These are phyloP conservation scores for Cryptus armator DNA, from an alignment of 2,888 invertebrate species.

Conservation along the genomic window DNA sequence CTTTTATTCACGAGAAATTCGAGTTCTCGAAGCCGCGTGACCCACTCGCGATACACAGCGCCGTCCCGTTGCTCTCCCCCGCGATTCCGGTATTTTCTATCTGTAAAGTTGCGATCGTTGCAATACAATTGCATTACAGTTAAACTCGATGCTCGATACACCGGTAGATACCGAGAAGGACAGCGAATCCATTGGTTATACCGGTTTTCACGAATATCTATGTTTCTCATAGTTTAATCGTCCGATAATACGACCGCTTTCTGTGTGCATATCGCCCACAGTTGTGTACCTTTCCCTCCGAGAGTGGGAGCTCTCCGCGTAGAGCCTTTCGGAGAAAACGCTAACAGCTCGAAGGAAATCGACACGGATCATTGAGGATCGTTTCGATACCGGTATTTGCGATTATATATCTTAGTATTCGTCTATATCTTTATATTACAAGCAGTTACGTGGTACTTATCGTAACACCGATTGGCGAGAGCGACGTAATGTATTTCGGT, in stretches of 20 bases:
- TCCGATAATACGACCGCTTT: slow-evolving; percentile 46
- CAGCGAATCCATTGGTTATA: slow-evolving; percentile 10
- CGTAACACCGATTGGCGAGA: slow-evolving; percentile 49
- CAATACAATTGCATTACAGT: slow-evolving; percentile 1
- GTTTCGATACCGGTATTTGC: slow-evolving; percentile 42
- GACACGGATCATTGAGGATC: slow-evolving; percentile 61
- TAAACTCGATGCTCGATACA: slow-evolving; percentile 14
- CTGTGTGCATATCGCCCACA: slow-evolving; percentile 1
- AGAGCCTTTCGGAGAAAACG: slow-evolving; percentile 47
- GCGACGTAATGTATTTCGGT: slow-evolving; percentile 30
- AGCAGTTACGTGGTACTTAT: slow-evolving; percentile 41
- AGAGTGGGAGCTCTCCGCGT: background rate
- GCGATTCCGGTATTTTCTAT: slow-evolving; percentile 23
- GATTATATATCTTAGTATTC: slow-evolving; percentile 7
- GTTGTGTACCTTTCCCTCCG: slow-evolving; percentile 55
- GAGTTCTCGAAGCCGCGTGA: slow-evolving; percentile 36
- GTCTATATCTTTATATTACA: slow-evolving; percentile 9
- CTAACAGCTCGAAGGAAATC: slow-evolving; percentile 48
- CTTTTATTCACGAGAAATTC: background rate
- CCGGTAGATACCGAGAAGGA: background rate
- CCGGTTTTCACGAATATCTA: slow-evolving; percentile 57
- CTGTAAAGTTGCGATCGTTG: slow-evolving; percentile 10
- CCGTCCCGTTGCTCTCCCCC: background rate
- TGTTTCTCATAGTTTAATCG: slow-evolving; percentile 63
- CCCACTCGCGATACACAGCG: slow-evolving; percentile 48